These are phyloP conservation scores for Chrysodeixis includens DNA, from an alignment of 2,888 invertebrate species.

Conservation along the genomic window DNA sequence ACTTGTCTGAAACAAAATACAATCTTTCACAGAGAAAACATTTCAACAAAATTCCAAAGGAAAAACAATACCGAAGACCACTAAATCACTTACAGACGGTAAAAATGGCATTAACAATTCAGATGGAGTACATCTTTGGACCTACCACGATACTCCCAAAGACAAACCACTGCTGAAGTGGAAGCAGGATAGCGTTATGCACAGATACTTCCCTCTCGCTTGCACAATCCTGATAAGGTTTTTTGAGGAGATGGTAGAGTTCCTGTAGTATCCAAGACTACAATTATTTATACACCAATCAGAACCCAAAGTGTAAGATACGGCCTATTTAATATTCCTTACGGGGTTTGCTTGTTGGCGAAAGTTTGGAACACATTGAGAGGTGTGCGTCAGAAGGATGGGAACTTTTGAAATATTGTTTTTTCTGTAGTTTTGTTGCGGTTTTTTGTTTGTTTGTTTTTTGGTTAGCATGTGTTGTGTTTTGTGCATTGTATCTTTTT, in stretches of 20 bases:
- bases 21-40: neutral
- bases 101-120: conserved; percentile 50
- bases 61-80: neutral
- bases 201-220: too few relatives aligned
- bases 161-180: too few relatives aligned
- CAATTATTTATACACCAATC: conserved; percentile 58
- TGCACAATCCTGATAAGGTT: too few relatives aligned
- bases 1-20: neutral
- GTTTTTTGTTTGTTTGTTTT: neutral
- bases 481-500: too few relatives aligned
- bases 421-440: neutral
- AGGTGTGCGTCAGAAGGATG: conserved; percentile 18
- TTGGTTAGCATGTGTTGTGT: neutral
- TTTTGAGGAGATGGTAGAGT: too few relatives aligned
- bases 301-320: conserved; percentile 54
- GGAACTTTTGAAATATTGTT: conserved; percentile 26
- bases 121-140: conserved; percentile 7
- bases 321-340: conserved; percentile 60
- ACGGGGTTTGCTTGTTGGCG: conserved; percentile 42
- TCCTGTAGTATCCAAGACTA: conserved; percentile 23
- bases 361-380: conserved; percentile 22
- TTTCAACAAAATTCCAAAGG: neutral
- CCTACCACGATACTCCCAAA: too few relatives aligned
- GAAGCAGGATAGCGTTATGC: too few relatives aligned
- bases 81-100: conserved; percentile 15